phyloP scores from a whole-genome alignment of 2,113 vertebrate genomes.

The Serilophus lunatus region DNA sequence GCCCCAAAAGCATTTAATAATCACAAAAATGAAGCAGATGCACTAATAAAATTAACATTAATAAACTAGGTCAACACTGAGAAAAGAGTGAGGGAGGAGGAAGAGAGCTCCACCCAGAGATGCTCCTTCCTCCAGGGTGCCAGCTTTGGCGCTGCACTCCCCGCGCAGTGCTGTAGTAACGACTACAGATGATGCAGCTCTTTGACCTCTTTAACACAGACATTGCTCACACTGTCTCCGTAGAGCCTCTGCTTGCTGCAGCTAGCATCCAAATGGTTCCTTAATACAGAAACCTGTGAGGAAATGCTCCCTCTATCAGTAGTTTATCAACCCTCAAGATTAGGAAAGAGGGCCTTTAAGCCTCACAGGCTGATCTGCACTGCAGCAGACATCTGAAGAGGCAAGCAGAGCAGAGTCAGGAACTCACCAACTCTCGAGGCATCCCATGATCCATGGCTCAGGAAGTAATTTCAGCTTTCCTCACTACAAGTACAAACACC shows the following conservation, averaged over 20 bases:
- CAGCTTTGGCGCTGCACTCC: background rate
- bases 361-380: conserved; percentile 11
- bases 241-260: conserved; percentile 3
- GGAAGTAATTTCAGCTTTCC: background rate
- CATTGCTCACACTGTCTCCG: background rate
- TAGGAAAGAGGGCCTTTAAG: background rate
- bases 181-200: conserved; percentile 37
- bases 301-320: conserved; percentile 27
- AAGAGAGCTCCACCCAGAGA: conserved; percentile 33
- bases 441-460: background rate
- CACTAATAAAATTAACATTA: conserved; percentile 57
- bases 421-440: background rate
- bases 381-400: conserved; percentile 7
- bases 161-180: background rate
- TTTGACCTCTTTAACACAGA: conserved; percentile 48
- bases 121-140: conserved; percentile 12
- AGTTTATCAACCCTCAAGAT: conserved; percentile 2
- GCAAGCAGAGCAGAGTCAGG: background rate
- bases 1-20: conserved; percentile 63
- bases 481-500: background rate
- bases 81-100: background rate
- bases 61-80: conserved; percentile 50
- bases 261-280: background rate
- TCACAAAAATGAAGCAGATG: conserved; percentile 44
- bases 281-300: background rate